These are phyloP conservation scores for Pedetes capensis DNA, from an alignment of 2,113 vertebrate species.

Conservation along the genomic window DNA sequence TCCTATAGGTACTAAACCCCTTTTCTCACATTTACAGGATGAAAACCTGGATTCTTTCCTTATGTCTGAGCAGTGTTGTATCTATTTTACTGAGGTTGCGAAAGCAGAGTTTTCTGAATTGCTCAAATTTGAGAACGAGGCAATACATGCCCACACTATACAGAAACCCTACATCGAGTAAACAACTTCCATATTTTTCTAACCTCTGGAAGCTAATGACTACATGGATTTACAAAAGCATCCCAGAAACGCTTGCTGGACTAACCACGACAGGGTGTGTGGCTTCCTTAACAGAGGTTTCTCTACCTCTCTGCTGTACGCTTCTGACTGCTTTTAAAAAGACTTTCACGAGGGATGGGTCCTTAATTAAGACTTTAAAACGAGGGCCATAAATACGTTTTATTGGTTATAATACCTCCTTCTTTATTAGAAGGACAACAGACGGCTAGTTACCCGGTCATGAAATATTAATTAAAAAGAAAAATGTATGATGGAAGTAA, in stretches of 20 bases:
- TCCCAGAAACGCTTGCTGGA: slow-evolving; percentile 59
- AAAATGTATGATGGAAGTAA: slow-evolving; percentile 76
- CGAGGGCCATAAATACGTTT: slow-evolving; percentile 84
- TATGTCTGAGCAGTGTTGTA: background rate
- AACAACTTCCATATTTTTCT: background rate
- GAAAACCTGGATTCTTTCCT: background rate
- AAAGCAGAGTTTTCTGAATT: background rate
- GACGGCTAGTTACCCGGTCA: slow-evolving; percentile 81
- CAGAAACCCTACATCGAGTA: background rate
- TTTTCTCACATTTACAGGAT: background rate
- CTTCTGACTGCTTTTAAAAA: slow-evolving; percentile 66
- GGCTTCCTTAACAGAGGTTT: slow-evolving; percentile 60
- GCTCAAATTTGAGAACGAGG: background rate
- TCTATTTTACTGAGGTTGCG: background rate
- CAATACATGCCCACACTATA: background rate
- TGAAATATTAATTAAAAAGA: slow-evolving; percentile 86
- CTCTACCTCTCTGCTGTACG: slow-evolving; percentile 69
- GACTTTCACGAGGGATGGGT: slow-evolving; percentile 74
- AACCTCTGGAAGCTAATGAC: background rate
- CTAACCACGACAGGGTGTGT: slow-evolving; percentile 25
- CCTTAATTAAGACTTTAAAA: slow-evolving; percentile 85
- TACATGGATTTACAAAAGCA: slow-evolving; percentile 66
- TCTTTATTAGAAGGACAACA: slow-evolving; percentile 82
- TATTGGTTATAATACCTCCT: slow-evolving; percentile 80
- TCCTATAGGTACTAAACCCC: background rate